Base-by-base conservation (phyloP, 1,140 invertebrate species). In the Listronotus oregonensis region DNA sequence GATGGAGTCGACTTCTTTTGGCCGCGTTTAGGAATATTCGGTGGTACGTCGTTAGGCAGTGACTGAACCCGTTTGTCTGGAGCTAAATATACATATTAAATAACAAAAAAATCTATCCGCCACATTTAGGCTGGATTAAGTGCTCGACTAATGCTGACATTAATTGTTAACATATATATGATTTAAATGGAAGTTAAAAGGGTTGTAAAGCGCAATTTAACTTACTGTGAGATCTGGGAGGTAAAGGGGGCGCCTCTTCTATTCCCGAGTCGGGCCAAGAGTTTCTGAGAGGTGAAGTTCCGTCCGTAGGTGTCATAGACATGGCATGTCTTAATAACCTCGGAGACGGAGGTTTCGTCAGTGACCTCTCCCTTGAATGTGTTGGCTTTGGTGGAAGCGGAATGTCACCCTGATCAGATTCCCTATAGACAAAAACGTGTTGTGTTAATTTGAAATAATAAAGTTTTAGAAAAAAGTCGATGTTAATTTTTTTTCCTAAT, bases 281-380 rank as follows among this genome's bases (percentile, higher is more conserved):
- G 61, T 82, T 87, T 34, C 84, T 77, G 55, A 83, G 67, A 6
- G 74, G 75, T 31, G 77, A 79, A 2, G 73, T 73, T 55, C 80
- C 79, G 55, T 83, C 81, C 0, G 72, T 73, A 51, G 80, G 81
- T 46, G 82, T 81, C n/a, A 72, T 72, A 4, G 81, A 79, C 57
- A 83, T 73, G 6, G 82, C 83, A 71, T 85, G 83, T 37, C 84
- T 80, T 8, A 85, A 64, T 8, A 83, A 80, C 67, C 85, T 82
- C 0, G 84, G 85, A 57, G 84, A 86, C n/a, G 85, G 73, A 0
- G 85, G 83, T 75, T 86, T 86, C 55, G 83, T 86, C 7, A 84
- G 76, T 10, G 83, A 81, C 61, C 84, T 79, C 66, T 85, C 83
- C 21, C 78, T 49, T 4, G 71, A 72, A 72, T 86, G 84, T 3